These are phyloP conservation scores for Larimichthys crocea DNA, from an alignment of 2,113 vertebrate species.

Conservation along the genomic window DNA sequence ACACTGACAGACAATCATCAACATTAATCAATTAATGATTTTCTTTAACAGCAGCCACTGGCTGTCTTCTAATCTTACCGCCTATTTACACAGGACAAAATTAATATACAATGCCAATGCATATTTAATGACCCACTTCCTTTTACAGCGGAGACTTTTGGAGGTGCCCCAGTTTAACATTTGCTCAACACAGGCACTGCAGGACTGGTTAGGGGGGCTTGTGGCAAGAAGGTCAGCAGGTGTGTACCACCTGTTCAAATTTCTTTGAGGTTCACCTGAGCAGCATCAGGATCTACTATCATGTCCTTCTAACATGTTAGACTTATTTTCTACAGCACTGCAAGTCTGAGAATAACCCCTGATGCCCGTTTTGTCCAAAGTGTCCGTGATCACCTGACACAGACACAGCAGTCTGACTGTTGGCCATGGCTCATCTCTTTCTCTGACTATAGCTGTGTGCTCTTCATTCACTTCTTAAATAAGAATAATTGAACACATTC, in stretches of 20 bases:
- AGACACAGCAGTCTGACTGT: background rate
- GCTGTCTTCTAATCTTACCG: constrained; percentile 56
- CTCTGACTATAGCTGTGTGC: background rate
- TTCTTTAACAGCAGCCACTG: constrained; percentile 45
- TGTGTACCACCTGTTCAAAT: background rate
- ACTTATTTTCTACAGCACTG: background rate
- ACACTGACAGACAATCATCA: constrained; percentile 28
- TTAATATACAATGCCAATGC: constrained; percentile 57
- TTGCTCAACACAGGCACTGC: background rate
- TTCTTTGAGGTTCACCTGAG: background rate
- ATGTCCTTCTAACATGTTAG: background rate
- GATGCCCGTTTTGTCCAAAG: too few species aligned
- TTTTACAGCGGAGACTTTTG: constrained; percentile 21
- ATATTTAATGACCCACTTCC: constrained; percentile 57
- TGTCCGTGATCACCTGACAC: background rate
- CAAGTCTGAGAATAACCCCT: background rate
- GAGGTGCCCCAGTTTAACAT: background rate
- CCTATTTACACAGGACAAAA: constrained; percentile 44
- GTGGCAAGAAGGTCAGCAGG: background rate
- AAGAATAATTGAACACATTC: background rate
- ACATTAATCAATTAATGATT: constrained; percentile 54
- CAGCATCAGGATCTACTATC: background rate
- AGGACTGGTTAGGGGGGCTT: background rate
- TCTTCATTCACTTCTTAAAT: background rate
- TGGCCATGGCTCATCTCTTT: background rate